Base-by-base conservation (phyloP, 53 echinoderm and acorn worm genomes). In the Luidia sarsii region DNA sequence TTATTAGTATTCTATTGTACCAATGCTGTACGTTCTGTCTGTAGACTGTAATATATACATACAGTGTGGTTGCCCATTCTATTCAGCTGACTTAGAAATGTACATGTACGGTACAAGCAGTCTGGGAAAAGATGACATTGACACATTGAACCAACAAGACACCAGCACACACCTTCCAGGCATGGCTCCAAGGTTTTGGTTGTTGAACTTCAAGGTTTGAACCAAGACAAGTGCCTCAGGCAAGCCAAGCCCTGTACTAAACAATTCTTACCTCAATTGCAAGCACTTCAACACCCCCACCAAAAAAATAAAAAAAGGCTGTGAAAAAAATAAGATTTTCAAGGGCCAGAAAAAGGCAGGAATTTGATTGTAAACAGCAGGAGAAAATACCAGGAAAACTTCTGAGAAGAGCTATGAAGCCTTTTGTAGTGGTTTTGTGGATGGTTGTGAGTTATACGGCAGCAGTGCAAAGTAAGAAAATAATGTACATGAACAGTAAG, bases 261-360 rank as follows among this genome's bases (percentile, higher is more conserved):
- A 57, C 60, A 43, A 75, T 39, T n/a, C 33, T 18, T 75, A 39
- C 60, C 75, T 59, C 43, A 31, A 75, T 28, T 57, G 0, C 63
- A 33, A 28, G 13, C 65, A 39, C 65, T 0, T 6, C 23, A 20
- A 11, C 22, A 53, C 53, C n/a, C 22, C 15, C 39, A 19, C 7
- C 24, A 34, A 23, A 30, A 35, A 39, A 61, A n/a, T n/a, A n/a
- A 35, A 57, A 29, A 62, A 29, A 46, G 50, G 45, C 59, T 77
- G 77, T 62, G 57, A 75, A 75, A 75, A 59, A 57, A 59, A 57
- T 72, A 54, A 72, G 55, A 72, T 72, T 50, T 57, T n/a, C 13
- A 33, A 4, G 21, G 8, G 61, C 33, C 13, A 7, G 61, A 24
- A 35, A 50, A 20, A 19, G 71, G 45, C 24, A 28, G 60, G 60